A percentile compares a stretch with the other conserved stretches of the same genome.
Evolutionary conservation across 2,888 invertebrate species (phyloP).

Genomic region (Lissonota sp.): DNA sequence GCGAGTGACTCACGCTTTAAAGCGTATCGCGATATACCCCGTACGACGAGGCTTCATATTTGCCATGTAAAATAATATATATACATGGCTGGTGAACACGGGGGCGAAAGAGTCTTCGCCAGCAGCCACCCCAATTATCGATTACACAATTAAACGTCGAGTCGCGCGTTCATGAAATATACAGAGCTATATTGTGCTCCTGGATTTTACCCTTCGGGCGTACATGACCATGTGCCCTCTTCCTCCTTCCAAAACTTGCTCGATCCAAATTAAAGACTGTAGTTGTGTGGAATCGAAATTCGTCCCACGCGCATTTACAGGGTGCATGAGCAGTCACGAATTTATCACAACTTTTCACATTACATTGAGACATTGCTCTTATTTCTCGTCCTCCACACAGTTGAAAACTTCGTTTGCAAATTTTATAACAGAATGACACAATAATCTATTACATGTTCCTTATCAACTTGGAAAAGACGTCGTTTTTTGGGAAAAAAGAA

Average conservation of each 20-base stretch:
- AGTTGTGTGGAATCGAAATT: conserved; percentile 58
- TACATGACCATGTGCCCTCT: conserved; percentile 7
- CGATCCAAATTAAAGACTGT: conserved; percentile 22
- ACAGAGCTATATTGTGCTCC: conserved; percentile 18
- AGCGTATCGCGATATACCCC: conserved; percentile 72
- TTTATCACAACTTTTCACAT: conserved; percentile 62
- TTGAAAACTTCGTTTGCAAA: conserved; percentile 13
- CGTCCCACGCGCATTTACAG: conserved; percentile 45
- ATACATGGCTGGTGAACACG: conserved; percentile 17
- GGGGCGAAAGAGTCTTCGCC: conserved; percentile 64
- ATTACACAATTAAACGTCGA: conserved; percentile 79
- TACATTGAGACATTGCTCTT: conserved; percentile 35
- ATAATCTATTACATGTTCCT: too few relatives aligned
- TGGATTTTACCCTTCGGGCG: conserved; percentile 42
- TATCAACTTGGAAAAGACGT: too few relatives aligned
- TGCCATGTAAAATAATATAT: conserved; percentile 20
- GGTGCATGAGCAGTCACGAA: conserved; percentile 51
- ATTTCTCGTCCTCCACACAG: conserved; percentile 17
- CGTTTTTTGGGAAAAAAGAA: too few relatives aligned
- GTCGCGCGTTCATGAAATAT: conserved; percentile 59
- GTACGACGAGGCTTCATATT: conserved; percentile 50
- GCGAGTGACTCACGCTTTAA: conserved; percentile 82
- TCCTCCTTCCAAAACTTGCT: not conserved
- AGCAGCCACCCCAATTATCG: conserved; percentile 75
- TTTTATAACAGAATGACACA: conserved; percentile 33